phyloP scores from a whole-genome alignment of 2,888 invertebrate species.

The Heteromurus nitidus region DNA sequence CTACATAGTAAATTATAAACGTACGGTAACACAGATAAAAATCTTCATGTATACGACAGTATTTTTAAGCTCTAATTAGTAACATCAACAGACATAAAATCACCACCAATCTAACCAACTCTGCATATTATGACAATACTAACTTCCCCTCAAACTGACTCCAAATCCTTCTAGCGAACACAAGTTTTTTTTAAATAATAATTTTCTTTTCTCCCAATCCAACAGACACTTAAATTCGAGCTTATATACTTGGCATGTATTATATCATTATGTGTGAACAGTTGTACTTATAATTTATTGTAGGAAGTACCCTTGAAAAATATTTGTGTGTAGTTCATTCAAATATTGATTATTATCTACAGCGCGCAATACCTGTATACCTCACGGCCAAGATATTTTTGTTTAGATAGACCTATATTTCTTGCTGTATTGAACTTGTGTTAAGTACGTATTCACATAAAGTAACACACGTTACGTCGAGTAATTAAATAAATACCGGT shows the following conservation, averaged over 20 bases:
- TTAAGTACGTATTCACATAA: too few relatives aligned
- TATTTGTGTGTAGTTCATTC: conserved; percentile 36
- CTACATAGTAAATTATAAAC: conserved; percentile 2
- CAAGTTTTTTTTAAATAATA: too few relatives aligned
- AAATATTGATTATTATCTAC: conserved; percentile 5
- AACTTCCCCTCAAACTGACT: too few relatives aligned
- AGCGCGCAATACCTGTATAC: neutral
- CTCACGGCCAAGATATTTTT: neutral
- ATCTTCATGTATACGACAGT: neutral
- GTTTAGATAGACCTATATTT: neutral
- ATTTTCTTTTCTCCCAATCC: too few relatives aligned
- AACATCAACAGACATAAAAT: conserved; percentile 35
- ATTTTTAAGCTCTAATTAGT: conserved; percentile 30
- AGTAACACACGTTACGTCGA: too few relatives aligned
- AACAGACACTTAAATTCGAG: too few relatives aligned
- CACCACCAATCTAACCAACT: conserved; percentile 9
- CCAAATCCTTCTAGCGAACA: too few relatives aligned
- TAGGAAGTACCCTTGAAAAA: conserved; percentile 41
- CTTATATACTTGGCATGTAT: too few relatives aligned
- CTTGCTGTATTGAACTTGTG: too few relatives aligned
- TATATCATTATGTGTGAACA: too few relatives aligned
- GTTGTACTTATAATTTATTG: neutral
- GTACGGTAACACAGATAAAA: conserved; percentile 34
- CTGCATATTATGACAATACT: too few relatives aligned
- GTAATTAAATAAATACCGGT: conserved; percentile 15